Conservation (phyloP, 2,888 invertebrate species). For the Luffia ferchaultella region DNA sequence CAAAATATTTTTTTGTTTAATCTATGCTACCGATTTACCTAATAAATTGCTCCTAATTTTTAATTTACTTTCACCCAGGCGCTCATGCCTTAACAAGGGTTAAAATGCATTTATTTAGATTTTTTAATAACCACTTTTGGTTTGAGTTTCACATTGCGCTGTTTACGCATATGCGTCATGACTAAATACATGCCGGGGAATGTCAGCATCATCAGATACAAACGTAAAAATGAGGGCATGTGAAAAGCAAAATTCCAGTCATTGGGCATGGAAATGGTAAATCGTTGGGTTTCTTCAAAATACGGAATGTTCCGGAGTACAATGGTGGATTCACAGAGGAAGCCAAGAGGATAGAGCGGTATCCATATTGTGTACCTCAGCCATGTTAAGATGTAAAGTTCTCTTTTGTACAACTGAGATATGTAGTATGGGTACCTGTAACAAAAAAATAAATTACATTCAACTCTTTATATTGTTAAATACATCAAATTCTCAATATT, state of each 20-base stretch:
- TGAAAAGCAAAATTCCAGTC: constrained; percentile 86
- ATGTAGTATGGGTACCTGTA: constrained; percentile 93
- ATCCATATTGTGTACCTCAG: constrained; percentile 94
- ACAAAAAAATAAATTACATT: constrained; percentile 15
- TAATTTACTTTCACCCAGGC: too few relatives aligned
- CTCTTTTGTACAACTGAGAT: constrained; percentile 76
- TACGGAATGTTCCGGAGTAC: constrained; percentile 86
- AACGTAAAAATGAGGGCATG: constrained; percentile 79
- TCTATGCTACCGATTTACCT: too few relatives aligned
- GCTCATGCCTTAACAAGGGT: too few relatives aligned
- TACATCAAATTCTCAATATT: too few relatives aligned
- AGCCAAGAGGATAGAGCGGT: constrained; percentile 89
- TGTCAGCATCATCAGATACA: constrained; percentile 79
- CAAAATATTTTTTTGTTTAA: too few relatives aligned
- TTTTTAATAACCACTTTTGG: constrained; percentile 51
- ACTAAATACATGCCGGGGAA: constrained; percentile 80
- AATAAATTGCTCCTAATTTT: too few relatives aligned
- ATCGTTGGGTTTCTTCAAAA: constrained; percentile 83
- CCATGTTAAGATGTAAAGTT: constrained; percentile 85
- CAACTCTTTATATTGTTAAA: too few relatives aligned
- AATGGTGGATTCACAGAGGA: constrained; percentile 85
- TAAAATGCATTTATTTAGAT: constrained; percentile 40
- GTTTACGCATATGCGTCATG: constrained; percentile 86
- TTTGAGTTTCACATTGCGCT: constrained; percentile 73
- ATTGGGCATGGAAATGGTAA: constrained; percentile 83